Conservation (phyloP, 2,113 vertebrate species). For the Paraplagusia blochii region DNA sequence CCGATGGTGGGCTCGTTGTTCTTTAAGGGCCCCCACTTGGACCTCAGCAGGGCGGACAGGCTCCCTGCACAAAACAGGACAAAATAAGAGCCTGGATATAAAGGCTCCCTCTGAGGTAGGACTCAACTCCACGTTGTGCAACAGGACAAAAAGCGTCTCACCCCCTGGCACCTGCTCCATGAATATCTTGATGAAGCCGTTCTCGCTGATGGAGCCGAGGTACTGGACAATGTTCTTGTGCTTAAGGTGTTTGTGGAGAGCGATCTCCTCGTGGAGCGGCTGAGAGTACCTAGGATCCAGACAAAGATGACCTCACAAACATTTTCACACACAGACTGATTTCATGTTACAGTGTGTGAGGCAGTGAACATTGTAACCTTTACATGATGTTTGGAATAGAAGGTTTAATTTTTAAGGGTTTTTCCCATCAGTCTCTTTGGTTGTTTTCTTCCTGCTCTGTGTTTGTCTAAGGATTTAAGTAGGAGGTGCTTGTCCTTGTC, state of each 20-base stretch:
- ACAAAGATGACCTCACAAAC: no score
- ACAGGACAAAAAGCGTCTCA: conserved; percentile 59
- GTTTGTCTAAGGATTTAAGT: no score
- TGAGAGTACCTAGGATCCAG: conserved; percentile 86
- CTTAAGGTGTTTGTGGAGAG: conserved; percentile 95
- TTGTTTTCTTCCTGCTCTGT: no score
- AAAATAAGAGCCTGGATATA: no score
- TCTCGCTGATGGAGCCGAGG: conserved; percentile 95
- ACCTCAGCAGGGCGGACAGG: conserved; percentile 94
- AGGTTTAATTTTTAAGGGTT: no score
- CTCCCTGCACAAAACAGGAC: conserved; percentile 79
- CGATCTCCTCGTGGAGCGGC: conserved; percentile 97
- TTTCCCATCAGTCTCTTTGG: no score
- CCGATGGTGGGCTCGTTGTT: conserved; percentile 97
- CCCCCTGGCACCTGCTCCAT: conserved; percentile 99
- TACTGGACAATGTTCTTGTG: conserved; percentile 99
- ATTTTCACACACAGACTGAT: no score
- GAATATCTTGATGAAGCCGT: conserved; percentile 98
- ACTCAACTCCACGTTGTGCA: not conserved
- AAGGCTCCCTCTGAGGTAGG: not conserved
- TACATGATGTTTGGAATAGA: no score
- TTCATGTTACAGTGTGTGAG: no score
- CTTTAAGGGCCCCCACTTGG: conserved; percentile 97
- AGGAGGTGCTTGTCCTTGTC: no score
- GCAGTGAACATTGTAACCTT: no score